phyloP scores from a whole-genome alignment of 2,888 invertebrate species.

The Eupsilia transversa region DNA sequence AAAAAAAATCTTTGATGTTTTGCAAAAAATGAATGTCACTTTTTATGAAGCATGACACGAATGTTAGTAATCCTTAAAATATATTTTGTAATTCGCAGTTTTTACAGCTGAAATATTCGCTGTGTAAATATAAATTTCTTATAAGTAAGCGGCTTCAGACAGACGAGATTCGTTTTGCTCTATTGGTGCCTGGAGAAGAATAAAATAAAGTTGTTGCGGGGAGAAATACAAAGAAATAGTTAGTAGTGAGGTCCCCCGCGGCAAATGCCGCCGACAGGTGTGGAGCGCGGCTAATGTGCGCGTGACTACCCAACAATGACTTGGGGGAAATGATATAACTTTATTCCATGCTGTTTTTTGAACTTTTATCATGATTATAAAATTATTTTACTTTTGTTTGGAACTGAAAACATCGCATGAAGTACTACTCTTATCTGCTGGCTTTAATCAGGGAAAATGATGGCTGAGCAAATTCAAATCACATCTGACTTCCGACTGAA shows the following conservation, averaged over 20 bases:
- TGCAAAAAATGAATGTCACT: constrained; percentile 29
- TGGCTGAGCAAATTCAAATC: constrained; percentile 1
- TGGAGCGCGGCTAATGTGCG: constrained; percentile 75
- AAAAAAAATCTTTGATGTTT: constrained; percentile 34
- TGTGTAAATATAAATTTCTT: constrained; percentile 33
- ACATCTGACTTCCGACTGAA: not conserved
- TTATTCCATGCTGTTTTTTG: constrained; percentile 71
- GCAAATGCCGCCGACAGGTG: constrained; percentile 83
- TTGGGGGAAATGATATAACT: constrained; percentile 75
- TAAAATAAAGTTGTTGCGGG: constrained; percentile 77
- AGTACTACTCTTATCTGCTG: not conserved
- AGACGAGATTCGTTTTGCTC: constrained; percentile 69
- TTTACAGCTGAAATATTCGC: constrained; percentile 30
- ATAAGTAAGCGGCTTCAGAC: constrained; percentile 37
- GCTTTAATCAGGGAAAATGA: not conserved
- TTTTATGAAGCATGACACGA: constrained; percentile 36
- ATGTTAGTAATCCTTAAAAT: constrained; percentile 25
- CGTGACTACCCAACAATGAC: constrained; percentile 84
- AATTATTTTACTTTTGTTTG: constrained; percentile 42
- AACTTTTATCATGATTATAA: constrained; percentile 45
- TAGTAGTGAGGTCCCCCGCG: constrained; percentile 78
- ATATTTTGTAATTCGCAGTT: constrained; percentile 16
- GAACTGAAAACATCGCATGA: constrained; percentile 14
- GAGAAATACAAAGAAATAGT: constrained; percentile 82
- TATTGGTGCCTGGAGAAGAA: constrained; percentile 75